Conservation (phyloP, 1,140 invertebrate species). For the Drosophila ananassae region DNA sequence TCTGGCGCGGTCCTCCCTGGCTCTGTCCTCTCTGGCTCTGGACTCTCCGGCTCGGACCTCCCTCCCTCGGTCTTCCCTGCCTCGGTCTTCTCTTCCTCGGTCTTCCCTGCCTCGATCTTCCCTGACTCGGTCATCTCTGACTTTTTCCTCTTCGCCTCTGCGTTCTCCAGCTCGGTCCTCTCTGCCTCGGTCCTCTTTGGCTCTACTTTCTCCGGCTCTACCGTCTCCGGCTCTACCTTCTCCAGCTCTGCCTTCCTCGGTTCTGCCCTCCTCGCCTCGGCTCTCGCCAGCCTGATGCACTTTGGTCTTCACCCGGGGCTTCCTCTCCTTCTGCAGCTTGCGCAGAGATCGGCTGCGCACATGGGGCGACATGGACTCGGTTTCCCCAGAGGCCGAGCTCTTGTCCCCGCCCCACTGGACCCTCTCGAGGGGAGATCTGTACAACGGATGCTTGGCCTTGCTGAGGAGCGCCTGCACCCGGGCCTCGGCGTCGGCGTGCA, state of each 20-base stretch:
- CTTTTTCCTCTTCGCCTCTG: background rate
- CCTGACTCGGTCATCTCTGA: too few species aligned
- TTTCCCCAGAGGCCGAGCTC: background rate
- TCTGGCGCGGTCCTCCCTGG: background rate
- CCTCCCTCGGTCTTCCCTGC: background rate
- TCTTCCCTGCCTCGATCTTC: too few species aligned
- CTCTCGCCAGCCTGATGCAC: background rate
- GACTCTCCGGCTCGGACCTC: background rate
- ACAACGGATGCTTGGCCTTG: conserved; percentile 3
- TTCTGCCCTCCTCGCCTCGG: background rate
- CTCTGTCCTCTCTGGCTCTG: background rate
- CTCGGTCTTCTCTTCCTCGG: background rate
- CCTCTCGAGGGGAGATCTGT: conserved; percentile 2
- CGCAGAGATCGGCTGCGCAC: background rate
- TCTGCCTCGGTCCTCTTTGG: too few species aligned
- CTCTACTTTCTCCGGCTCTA: too few species aligned
- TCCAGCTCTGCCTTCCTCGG: background rate
- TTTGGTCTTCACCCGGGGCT: background rate
- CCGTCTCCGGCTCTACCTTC: too few species aligned
- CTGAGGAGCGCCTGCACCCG: conserved; percentile 7
- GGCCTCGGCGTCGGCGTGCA: conserved; percentile 3
- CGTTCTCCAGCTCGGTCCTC: background rate
- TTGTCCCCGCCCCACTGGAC: conserved; percentile 13
- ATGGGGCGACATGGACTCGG: background rate
- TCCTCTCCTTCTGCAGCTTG: background rate